A percentile compares a stretch with the other conserved stretches of the same genome.
These are phyloP conservation scores for Gallinago paraguaiae DNA, from an alignment of 2,113 vertebrate species.

Conservation along the genomic window DNA sequence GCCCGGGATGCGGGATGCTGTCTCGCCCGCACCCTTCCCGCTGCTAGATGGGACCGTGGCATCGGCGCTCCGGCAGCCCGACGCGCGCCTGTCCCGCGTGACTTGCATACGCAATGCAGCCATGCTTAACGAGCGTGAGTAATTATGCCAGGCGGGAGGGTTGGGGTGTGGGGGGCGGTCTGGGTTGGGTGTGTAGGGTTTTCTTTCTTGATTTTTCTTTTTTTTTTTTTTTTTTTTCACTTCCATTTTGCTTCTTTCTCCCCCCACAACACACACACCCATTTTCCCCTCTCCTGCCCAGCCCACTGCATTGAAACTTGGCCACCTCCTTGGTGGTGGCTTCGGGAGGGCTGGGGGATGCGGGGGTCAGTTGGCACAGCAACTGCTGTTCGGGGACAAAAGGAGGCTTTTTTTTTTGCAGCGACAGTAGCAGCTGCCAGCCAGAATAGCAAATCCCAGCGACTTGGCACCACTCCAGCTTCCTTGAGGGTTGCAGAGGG, in stretches of 20 bases:
- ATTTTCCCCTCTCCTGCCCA: neutral
- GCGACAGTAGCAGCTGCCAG: conserved; percentile 52
- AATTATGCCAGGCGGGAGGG: conserved; percentile 74
- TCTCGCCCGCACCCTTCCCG: neutral
- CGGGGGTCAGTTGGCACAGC: conserved; percentile 61
- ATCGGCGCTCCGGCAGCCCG: conserved; percentile 24
- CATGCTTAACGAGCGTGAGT: conserved; percentile 77
- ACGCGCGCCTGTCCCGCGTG: conserved; percentile 17
- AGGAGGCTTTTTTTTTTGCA: neutral
- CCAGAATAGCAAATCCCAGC: conserved; percentile 48
- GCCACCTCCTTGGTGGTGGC: neutral
- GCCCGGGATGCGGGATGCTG: neutral
- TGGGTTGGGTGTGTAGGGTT: neutral
- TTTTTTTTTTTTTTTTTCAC: neutral
- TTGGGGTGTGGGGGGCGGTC: neutral
- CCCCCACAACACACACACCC: neutral
- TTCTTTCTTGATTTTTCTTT: neutral
- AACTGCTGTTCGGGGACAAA: conserved; percentile 56
- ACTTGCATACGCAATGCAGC: conserved; percentile 56
- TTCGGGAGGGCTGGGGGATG: neutral
- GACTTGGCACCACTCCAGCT: conserved; percentile 74
- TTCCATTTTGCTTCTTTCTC: neutral
- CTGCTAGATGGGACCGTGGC: neutral
- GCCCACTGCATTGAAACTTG: neutral
- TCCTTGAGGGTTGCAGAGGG: conserved; percentile 58